A percentile compares a stretch with the other conserved stretches of the same genome.
Evolutionary conservation across 2,888 invertebrate species (phyloP).

Genomic region (Papilio demoleus): DNA sequence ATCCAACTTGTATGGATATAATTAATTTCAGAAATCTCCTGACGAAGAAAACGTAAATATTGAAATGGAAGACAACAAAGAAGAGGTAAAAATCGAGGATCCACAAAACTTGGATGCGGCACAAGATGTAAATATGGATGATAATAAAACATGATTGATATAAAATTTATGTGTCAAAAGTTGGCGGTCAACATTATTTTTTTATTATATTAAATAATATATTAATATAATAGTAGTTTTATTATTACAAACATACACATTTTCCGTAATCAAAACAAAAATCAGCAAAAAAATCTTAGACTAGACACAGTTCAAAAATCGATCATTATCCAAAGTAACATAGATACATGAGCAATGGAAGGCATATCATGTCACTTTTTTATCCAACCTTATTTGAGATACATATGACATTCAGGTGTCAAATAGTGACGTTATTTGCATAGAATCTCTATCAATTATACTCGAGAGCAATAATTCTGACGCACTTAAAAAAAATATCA

Average conservation of each 20-base stretch:
- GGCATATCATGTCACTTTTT: too few species aligned
- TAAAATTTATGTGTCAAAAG: slow-evolving; percentile 9
- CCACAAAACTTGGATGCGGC: not conserved
- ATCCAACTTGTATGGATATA: not conserved
- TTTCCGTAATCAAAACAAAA: not conserved
- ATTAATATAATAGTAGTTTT: not conserved
- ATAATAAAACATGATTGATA: not conserved
- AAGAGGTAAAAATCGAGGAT: slow-evolving; percentile 18
- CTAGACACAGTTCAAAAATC: not conserved
- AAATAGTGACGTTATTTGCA: too few species aligned
- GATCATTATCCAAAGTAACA: too few species aligned
- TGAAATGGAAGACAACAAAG: slow-evolving; percentile 1
- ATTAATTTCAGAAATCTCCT: slow-evolving; percentile 36
- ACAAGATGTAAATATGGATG: slow-evolving; percentile 9
- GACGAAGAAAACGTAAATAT: slow-evolving; percentile 26
- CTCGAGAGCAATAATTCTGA: too few species aligned
- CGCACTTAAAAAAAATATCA: too few species aligned
- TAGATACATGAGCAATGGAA: too few species aligned
- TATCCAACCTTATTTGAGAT: too few species aligned
- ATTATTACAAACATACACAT: not conserved
- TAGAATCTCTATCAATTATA: too few species aligned
- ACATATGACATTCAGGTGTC: too few species aligned
- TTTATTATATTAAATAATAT: slow-evolving; percentile 8
- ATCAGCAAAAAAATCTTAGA: not conserved
- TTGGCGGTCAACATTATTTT: slow-evolving; percentile 21